Percentiles rank a stretch among this genome's conserved stretches.
Evolutionary conservation across 2,888 invertebrate genomes (phyloP).

Genomic region (Ceramica pisi): DNA sequence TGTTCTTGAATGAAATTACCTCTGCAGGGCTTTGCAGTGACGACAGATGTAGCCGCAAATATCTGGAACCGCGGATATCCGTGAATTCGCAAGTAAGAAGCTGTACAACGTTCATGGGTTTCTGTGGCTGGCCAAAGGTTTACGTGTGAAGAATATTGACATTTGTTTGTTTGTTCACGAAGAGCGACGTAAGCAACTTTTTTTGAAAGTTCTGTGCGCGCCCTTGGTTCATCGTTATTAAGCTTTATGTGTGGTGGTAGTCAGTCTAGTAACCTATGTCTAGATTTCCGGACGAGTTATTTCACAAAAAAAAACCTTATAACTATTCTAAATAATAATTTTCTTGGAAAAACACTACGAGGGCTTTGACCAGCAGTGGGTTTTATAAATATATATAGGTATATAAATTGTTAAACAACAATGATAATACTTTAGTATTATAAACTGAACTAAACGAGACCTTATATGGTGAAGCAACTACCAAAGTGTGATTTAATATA

Average conservation of each 20-base stretch:
- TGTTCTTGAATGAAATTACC: slow-evolving; percentile 33
- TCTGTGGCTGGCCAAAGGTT: neutral
- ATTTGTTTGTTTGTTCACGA: neutral
- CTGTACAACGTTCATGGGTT: neutral
- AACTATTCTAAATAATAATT: too few species aligned
- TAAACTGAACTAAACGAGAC: neutral
- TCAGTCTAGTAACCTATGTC: too few species aligned
- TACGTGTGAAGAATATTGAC: neutral
- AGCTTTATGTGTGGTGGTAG: too few species aligned
- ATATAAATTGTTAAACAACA: too few species aligned
- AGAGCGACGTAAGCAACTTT: too few species aligned
- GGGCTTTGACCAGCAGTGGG: too few species aligned
- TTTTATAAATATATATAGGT: too few species aligned
- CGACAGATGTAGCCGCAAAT: slow-evolving; percentile 55
- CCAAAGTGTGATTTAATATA: neutral
- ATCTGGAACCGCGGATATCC: slow-evolving; percentile 67
- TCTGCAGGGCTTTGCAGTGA: slow-evolving; percentile 50
- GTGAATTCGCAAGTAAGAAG: slow-evolving; percentile 32
- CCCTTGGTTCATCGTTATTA: too few species aligned
- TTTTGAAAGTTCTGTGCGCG: too few species aligned
- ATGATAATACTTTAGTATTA: too few species aligned
- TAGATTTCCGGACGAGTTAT: neutral
- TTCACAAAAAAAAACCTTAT: neutral
- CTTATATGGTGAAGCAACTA: neutral
- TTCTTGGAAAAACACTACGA: too few species aligned